Percentiles rank a stretch among this genome's conserved stretches.
Conservation (phyloP, 2,888 invertebrate genomes). For the Meteorus cinctellus region DNA sequence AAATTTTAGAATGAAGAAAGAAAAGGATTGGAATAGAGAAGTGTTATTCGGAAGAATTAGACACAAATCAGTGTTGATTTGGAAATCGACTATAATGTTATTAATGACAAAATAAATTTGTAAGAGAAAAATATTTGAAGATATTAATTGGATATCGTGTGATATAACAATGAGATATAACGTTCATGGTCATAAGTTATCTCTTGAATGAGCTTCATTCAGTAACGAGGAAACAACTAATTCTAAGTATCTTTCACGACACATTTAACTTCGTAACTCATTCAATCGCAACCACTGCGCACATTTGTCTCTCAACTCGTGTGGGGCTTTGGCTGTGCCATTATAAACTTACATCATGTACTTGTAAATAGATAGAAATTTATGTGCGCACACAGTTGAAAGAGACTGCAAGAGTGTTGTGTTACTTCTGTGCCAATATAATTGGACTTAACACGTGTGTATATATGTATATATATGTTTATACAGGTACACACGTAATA, state of each 20-base stretch:
- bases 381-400: constrained; percentile 24
- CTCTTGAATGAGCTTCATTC: constrained; percentile 46
- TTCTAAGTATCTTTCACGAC: constrained; percentile 69
- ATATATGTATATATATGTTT: neutral
- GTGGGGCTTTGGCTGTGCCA: neutral
- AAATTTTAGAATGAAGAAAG: constrained; percentile 2
- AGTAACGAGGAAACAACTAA: constrained; percentile 67
- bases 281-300: constrained; percentile 63
- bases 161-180: neutral
- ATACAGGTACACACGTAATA: neutral
- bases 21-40: too few species aligned
- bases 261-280: constrained; percentile 71
- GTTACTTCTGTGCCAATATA: constrained; percentile 40
- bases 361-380: neutral
- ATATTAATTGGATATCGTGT: neutral
- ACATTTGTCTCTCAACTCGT: constrained; percentile 62
- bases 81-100: too few species aligned
- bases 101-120: neutral
- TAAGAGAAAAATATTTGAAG: neutral
- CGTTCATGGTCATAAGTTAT: neutral
- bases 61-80: too few species aligned
- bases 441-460: constrained; percentile 37
- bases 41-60: too few species aligned
- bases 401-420: constrained; percentile 1
- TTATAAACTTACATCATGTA: neutral